phyloP scores from a whole-genome alignment of 2,797 vertebrate species.

The Arnoldichthys spilopterus region DNA sequence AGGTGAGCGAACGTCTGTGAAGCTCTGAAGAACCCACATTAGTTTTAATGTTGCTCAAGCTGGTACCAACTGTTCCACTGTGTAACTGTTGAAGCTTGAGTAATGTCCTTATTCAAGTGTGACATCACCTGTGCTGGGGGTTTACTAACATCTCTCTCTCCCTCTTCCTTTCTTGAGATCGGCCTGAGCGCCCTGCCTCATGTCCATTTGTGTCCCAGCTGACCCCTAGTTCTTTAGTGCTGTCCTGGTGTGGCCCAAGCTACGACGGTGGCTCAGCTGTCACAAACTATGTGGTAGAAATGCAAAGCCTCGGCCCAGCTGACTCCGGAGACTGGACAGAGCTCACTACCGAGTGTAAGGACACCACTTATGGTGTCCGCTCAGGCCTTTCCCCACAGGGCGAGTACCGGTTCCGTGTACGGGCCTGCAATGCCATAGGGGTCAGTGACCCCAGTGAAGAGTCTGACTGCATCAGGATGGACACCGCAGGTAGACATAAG shows the following conservation, averaged over 20 bases:
- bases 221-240: conserved; percentile 72
- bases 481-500: conserved; percentile 57
- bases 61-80: not conserved
- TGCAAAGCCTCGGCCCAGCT: conserved; percentile 52
- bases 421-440: conserved; percentile 76
- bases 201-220: conserved; percentile 75
- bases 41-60: not conserved
- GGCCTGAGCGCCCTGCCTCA: conserved; percentile 76
- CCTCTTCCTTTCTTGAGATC: conserved; percentile 64
- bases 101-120: not conserved
- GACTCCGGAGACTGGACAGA: conserved; percentile 67
- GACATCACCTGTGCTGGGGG: too few relatives aligned
- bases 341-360: conserved; percentile 69
- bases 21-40: not conserved
- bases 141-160: not conserved
- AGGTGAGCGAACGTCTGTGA: conserved; percentile 56
- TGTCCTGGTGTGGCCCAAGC: conserved; percentile 81
- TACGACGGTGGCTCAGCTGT: conserved; percentile 82
- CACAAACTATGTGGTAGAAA: conserved; percentile 77
- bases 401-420: conserved; percentile 77
- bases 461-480: conserved; percentile 74
- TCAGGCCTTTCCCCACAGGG: conserved; percentile 71
- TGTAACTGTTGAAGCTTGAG: not conserved
- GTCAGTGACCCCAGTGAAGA: conserved; percentile 76
- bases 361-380: conserved; percentile 72